Evolutionary conservation across 1,140 invertebrate species (phyloP), one percentile per base, ranked within the genome.

Genomic region (Rhopalosiphum maidis): DNA sequence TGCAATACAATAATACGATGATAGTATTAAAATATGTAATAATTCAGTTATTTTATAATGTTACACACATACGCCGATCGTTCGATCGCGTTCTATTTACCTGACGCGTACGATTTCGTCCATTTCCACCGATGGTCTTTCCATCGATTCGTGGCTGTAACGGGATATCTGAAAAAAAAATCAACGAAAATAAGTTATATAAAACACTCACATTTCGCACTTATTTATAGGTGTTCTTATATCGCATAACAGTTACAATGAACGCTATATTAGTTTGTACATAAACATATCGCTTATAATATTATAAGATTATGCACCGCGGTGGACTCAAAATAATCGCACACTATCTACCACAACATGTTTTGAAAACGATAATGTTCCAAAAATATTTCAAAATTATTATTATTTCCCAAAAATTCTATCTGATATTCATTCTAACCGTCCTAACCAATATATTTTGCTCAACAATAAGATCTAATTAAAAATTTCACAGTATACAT

Each of bases 101-200:
- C 77, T 94, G 25, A 92, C 85, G 9, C 89, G 90, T 37, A 91
- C 88, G 55, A 93, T 90, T 25, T 87, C 68, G 37, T 93, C 77
- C 18, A 93, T 54, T 93, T 93, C 89, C 48, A 90, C 91, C 35
- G 91, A 77, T 9, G 91, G 90, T 11, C 83, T 87, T 37, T 90
- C 86, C 55, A 94, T 94, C 43, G 91, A 91, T 82, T 93, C 93
- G 46, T 93, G 91, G 23, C 91, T 93, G 37, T 93, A 93, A 30
- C 48, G 91, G 22, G 91, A 93, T 93, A 93, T 86, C 91, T 93
- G 37, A 7, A 43, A 54, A 43, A 54, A 18, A 89, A 89, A 89
- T 1, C 30, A 77, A 77, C 30, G 60, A 77, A n/a, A 77, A 77
- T 6, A 5, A n/a, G 60, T 77, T 18, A 18, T 30, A n/a, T 5